phyloP scores from a whole-genome alignment of 2,113 vertebrate genomes.

The Myanophis thanlyinensis region DNA sequence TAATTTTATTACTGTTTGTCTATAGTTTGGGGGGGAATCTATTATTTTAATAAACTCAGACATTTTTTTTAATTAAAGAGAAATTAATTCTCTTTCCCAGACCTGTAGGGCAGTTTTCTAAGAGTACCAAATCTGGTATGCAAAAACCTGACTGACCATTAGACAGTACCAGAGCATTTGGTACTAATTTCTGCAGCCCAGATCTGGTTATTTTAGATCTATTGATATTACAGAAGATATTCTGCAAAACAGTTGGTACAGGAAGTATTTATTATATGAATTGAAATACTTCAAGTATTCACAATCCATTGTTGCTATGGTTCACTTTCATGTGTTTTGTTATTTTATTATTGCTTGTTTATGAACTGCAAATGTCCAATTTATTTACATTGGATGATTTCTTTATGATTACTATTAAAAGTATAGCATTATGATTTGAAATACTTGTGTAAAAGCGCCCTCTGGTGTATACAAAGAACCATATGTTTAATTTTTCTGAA shows the following conservation, averaged over 20 bases:
- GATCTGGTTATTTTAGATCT: not conserved
- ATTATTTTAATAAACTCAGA: not conserved
- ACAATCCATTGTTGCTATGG: constrained; percentile 20
- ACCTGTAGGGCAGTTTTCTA: not conserved
- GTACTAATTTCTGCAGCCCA: not conserved
- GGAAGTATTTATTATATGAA: constrained; percentile 13
- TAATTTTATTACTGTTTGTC: not conserved
- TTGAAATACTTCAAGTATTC: not conserved
- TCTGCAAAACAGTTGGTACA: not conserved
- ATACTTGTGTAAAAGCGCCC: constrained; percentile 51
- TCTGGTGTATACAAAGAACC: constrained; percentile 48
- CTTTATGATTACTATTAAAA: not conserved
- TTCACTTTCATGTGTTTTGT: not conserved
- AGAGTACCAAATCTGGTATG: not conserved
- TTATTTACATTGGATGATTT: not conserved
- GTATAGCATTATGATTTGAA: not conserved
- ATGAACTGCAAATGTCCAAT: not conserved
- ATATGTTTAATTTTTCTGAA: not conserved
- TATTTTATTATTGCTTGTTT: not conserved
- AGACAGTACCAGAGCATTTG: not conserved
- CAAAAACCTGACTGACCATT: not conserved
- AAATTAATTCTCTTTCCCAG: not conserved
- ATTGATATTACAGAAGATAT: not conserved
- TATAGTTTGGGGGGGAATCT: not conserved
- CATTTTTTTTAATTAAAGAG: not conserved